phyloP scores from a whole-genome alignment of 2,888 invertebrate genomes.

The Nemapogon koenigi region DNA sequence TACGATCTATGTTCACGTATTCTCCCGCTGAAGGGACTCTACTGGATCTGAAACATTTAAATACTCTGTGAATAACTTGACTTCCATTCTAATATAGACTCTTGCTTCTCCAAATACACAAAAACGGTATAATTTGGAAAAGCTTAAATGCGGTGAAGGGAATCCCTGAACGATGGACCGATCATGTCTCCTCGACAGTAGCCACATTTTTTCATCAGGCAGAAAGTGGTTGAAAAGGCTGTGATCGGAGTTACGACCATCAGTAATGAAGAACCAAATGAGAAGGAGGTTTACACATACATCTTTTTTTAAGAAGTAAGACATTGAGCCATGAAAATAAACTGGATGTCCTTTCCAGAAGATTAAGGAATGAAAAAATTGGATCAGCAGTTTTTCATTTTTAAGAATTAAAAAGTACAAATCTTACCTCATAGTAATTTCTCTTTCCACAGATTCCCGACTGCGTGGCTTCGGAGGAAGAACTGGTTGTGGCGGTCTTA shows the following conservation, averaged over 20 bases:
- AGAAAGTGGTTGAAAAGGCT: too few relatives aligned
- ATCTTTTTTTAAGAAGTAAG: background rate
- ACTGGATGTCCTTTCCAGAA: background rate
- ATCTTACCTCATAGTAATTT: constrained; percentile 54
- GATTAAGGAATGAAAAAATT: background rate
- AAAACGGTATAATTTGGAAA: too few relatives aligned
- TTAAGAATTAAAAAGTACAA: constrained; percentile 10
- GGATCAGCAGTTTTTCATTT: background rate
- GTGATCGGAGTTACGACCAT: too few relatives aligned
- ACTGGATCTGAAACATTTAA: constrained; percentile 64
- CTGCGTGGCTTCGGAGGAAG: constrained; percentile 43
- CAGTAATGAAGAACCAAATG: too few relatives aligned
- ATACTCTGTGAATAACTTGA: too few relatives aligned
- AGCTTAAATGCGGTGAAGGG: too few relatives aligned
- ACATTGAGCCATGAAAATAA: constrained; percentile 14
- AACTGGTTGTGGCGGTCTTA: constrained; percentile 20
- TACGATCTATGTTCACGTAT: constrained; percentile 60
- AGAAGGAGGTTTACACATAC: too few relatives aligned
- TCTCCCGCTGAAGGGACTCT: constrained; percentile 66
- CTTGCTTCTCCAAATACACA: too few relatives aligned
- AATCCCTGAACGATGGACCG: too few relatives aligned
- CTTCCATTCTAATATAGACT: too few relatives aligned
- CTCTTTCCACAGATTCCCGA: constrained; percentile 50
- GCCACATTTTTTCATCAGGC: too few relatives aligned
- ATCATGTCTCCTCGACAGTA: too few relatives aligned